phyloP scores from a whole-genome alignment of 2,797 vertebrate genomes.

The Hoplostethus mediterraneus region DNA sequence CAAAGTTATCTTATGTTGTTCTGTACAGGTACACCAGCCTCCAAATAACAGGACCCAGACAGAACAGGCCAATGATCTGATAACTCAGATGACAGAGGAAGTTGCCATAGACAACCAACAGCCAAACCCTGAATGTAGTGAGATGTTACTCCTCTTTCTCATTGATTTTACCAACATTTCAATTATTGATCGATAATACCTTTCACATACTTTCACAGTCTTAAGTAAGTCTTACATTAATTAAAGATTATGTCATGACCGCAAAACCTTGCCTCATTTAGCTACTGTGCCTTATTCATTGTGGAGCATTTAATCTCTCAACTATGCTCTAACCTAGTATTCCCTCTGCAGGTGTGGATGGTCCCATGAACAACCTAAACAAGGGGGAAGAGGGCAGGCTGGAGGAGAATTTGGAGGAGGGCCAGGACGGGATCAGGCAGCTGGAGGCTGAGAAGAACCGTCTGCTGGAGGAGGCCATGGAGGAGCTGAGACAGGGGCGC shows the following conservation, averaged over 20 bases:
- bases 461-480: constrained; percentile 89
- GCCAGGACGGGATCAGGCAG: constrained; percentile 73
- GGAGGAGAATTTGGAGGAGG: constrained; percentile 82
- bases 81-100: constrained; percentile 92
- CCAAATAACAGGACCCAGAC: constrained; percentile 88
- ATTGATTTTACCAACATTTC: constrained; percentile 1
- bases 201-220: not conserved
- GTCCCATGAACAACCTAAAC: constrained; percentile 90
- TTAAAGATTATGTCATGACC: not conserved
- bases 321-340: constrained; percentile 6
- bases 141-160: constrained; percentile 13
- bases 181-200: constrained; percentile 10
- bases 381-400: constrained; percentile 67
- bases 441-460: constrained; percentile 89
- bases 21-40: constrained; percentile 85
- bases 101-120: constrained; percentile 89
- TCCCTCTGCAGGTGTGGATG: constrained; percentile 51
- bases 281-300: not conserved
- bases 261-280: constrained; percentile 3
- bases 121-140: constrained; percentile 77
- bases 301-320: not conserved
- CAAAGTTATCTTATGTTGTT: constrained; percentile 35
- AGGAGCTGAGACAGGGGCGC: constrained; percentile 88
- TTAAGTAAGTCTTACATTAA: not conserved
- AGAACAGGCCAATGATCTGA: constrained; percentile 90